phyloP scores from a whole-genome alignment of 2,888 invertebrate species.

The Synergus japonicus region DNA sequence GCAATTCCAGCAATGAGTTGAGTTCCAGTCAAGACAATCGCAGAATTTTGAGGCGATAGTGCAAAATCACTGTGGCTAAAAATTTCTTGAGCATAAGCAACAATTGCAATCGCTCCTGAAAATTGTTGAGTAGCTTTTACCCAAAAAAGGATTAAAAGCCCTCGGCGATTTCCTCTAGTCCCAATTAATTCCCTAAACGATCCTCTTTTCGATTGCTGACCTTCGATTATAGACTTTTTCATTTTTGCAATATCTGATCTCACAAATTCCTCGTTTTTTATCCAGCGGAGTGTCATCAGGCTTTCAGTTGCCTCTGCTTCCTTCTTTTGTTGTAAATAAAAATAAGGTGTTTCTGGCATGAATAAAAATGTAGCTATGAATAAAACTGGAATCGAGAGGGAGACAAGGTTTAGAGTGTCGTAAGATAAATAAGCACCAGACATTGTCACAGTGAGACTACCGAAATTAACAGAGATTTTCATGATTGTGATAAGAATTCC shows the following conservation, averaged over 20 bases:
- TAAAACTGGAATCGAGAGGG: conserved; percentile 80
- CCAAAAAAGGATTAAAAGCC: conserved; percentile 80
- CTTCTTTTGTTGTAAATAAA: conserved; percentile 78
- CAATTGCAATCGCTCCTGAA: conserved; percentile 81
- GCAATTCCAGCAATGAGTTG: conserved; percentile 79
- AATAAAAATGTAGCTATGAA: conserved; percentile 80
- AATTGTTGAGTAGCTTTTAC: conserved; percentile 83
- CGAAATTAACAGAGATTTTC: conserved; percentile 78
- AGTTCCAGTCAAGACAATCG: conserved; percentile 79
- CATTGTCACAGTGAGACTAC: conserved; percentile 70
- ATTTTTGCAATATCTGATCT: conserved; percentile 80
- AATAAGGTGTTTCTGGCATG: conserved; percentile 85
- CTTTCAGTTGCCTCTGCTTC: conserved; percentile 80
- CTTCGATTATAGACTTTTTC: conserved; percentile 79
- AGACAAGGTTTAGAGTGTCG: conserved; percentile 78
- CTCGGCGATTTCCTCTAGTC: conserved; percentile 79
- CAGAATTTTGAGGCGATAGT: conserved; percentile 78
- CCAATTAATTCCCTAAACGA: conserved; percentile 74
- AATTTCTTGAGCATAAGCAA: conserved; percentile 82
- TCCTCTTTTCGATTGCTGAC: conserved; percentile 74
- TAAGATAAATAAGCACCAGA: conserved; percentile 78
- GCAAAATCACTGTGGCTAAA: conserved; percentile 80
- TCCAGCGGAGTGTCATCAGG: conserved; percentile 79
- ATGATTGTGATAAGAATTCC: conserved; percentile 80
- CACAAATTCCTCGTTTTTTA: conserved; percentile 77